These are phyloP conservation scores for Mystacides longicornis DNA, from an alignment of 2,888 invertebrate species.

Conservation along the genomic window DNA sequence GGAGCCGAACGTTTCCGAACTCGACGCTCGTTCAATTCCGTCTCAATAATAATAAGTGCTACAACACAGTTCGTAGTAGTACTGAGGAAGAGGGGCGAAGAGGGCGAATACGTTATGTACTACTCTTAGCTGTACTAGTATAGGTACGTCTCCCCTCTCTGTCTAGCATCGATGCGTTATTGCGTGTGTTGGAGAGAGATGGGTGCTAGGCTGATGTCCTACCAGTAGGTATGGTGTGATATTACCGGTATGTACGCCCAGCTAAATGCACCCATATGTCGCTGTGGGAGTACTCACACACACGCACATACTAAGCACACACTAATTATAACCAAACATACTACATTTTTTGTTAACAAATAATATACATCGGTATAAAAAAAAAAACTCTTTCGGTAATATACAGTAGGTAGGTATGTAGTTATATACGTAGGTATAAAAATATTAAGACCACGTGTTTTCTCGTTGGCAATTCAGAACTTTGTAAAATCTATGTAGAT, in stretches of 20 bases:
- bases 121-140: background rate
- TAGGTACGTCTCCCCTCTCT: slow-evolving; percentile 5
- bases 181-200: slow-evolving; percentile 8
- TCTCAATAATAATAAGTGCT: slow-evolving; percentile 6
- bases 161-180: slow-evolving; percentile 6
- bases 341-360: no score
- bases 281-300: slow-evolving; percentile 8
- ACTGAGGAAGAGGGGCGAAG: background rate
- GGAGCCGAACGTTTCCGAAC: slow-evolving; percentile 16
- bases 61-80: slow-evolving; percentile 2
- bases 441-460: no score
- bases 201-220: slow-evolving; percentile 2
- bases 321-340: no score
- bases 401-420: no score
- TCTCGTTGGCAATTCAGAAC: no score
- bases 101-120: slow-evolving; percentile 2
- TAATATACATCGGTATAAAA: no score
- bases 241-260: slow-evolving; percentile 10
- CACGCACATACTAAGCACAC: no score
- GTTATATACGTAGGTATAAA: no score
- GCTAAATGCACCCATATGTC: slow-evolving; percentile 10
- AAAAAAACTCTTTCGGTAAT: no score
- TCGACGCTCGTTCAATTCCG: slow-evolving; percentile 18
- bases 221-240: slow-evolving; percentile 11
- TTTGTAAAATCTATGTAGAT: no score